Evolutionary conservation across 2,797 vertebrate species (phyloP).

Genomic region (Pipistrellus pipistrellus): DNA sequence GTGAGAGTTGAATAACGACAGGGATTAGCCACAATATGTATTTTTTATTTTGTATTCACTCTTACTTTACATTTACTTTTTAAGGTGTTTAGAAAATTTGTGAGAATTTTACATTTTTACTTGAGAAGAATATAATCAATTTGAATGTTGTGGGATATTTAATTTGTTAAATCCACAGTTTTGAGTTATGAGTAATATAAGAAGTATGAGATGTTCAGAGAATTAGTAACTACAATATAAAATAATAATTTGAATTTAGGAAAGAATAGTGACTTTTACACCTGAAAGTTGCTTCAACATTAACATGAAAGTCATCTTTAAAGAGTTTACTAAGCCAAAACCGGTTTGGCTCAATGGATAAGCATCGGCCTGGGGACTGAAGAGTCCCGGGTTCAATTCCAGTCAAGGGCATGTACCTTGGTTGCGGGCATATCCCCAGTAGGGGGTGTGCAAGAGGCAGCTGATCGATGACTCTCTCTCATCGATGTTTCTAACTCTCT

Average conservation of each 20-base stretch:
- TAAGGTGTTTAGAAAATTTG: not conserved
- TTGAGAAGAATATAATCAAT: not conserved
- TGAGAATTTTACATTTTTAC: not conserved
- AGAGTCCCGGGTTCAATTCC: too few species aligned
- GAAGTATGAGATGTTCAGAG: not conserved
- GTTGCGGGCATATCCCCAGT: too few species aligned
- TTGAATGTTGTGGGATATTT: not conserved
- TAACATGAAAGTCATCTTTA: not conserved
- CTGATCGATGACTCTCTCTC: too few species aligned
- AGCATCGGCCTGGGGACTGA: too few species aligned
- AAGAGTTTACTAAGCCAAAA: not conserved
- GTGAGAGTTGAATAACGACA: not conserved
- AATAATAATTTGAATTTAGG: not conserved
- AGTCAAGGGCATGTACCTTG: too few species aligned
- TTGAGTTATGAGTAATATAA: not conserved
- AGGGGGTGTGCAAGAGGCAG: too few species aligned
- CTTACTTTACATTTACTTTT: constrained; percentile 23
- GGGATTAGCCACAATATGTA: not conserved
- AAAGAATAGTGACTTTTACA: constrained; percentile 1
- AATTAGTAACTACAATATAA: not conserved
- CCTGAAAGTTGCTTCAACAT: not conserved
- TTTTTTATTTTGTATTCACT: not conserved
- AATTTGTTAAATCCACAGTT: not conserved
- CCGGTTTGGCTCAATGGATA: too few species aligned
- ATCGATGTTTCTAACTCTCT: too few species aligned